Evolutionary conservation across 2,797 vertebrate genomes (phyloP), one percentile per base, ranked within the genome.

Genomic region (Lemur catta): DNA sequence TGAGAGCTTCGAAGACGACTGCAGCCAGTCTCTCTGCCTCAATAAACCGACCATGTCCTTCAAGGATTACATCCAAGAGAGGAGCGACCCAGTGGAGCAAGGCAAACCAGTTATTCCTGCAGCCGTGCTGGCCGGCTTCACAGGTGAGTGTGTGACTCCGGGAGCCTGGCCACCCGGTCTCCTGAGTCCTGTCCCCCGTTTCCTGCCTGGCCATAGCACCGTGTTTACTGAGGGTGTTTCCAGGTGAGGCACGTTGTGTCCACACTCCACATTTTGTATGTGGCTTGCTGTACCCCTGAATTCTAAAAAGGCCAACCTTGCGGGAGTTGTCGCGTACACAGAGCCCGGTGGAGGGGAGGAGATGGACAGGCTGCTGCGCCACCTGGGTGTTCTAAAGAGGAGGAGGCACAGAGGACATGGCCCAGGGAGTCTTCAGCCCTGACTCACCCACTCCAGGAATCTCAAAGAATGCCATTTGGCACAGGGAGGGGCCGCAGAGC

Each of bases 31-130:
- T 0, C 97, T 99, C 50, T 98, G 98, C 46, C 97, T 99, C 46
- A 98, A 75, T 97, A 99, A 99, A 91, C 99, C 99, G 24, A 99
- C 98, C n/a, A 99, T 99, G 98, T 99, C 99, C 43, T 99, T 99
- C 96, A 99, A 99, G 98, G 99, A 99, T 96, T 99, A 99, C 67
- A 98, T 99, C 94, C 99, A 99, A 82, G 99, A 99, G 89, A 93
- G 99, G 96, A 99, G 99, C 0, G 99, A 99, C 96, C 99, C 99
- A 0, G 98, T 98, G 88, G 99, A 99, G 93, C 98, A 99, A 95
- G 99, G 99, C 91, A 99, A 99, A 97, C 99, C 99, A 24, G 99
- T 99, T 94, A 99, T 99, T 89, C 99, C 99, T 0, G 99, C 99
- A 1, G 99, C 99, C 0, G 99, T 99, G 91, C 98, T 99, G 92